Base-by-base conservation (phyloP, 2,888 invertebrate genomes). In the Steromphala cineraria region DNA sequence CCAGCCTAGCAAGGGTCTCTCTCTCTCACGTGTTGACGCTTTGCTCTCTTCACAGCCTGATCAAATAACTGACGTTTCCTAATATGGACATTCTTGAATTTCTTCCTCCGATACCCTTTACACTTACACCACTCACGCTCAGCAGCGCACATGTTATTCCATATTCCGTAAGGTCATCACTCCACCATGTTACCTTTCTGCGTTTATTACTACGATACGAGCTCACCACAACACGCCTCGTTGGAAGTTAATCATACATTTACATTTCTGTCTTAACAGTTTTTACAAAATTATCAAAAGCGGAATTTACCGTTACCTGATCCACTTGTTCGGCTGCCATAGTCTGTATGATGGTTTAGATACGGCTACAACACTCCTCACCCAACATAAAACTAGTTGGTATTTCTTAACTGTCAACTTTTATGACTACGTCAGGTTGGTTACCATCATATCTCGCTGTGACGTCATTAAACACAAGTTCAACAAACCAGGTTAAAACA, bases 111-210 rank as follows among this genome's bases (percentile, higher is more conserved):
- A 1, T 19, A 2, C 53, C 17, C 21, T 13, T 5, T 75, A 24
- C 24, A 19, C 52, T 53, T 75, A 52, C 8, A 17, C 75, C 52
- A 46, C 8, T n/a, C 24, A 2, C 28, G 17, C n/a, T 75, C 75
- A 28, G 75, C 75, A 15, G 19, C 53, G 28, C 75, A 75, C 24
- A 75, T 52, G 19, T 75, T 36, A 53, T 52, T 75, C 75, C 75
- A 40, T n/a, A 10, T n/a, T 40, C n/a, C 4, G n/a, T 13, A 19
- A 46, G 46, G 31, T 46, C 46, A 1, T 75, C 75, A 10, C 53
- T 75, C 75, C 75, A 46, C 46, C 52, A 46, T 46, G 52, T 19
- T 13, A 8, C n/a, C 19, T 36, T 7, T 46, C 75, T 19, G n/a
- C n/a, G 40, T 19, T 75, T 53, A 31, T 52, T 52, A 52, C 31